Evolutionary conservation across 2,888 invertebrate species (phyloP).

Genomic region (Portevinia maculata): DNA sequence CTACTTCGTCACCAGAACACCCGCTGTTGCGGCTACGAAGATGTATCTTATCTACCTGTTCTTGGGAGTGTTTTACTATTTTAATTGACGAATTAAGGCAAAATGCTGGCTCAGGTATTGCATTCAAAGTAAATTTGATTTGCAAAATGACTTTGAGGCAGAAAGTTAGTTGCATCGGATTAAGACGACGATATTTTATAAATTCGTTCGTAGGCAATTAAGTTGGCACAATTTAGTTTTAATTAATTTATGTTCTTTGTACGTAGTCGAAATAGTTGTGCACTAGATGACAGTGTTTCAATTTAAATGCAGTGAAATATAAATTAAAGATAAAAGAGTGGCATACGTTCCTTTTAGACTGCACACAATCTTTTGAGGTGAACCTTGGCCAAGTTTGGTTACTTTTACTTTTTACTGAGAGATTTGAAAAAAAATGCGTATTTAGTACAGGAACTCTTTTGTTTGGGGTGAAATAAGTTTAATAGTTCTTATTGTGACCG

Average conservation of each 20-base stretch:
- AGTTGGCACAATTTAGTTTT: slow-evolving; percentile 61
- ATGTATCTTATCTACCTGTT: slow-evolving; percentile 27
- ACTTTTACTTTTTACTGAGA: too few species aligned
- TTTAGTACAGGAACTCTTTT: too few species aligned
- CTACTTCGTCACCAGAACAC: slow-evolving; percentile 54
- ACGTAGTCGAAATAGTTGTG: slow-evolving; percentile 3
- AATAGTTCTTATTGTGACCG: too few species aligned
- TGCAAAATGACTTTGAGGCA: slow-evolving; percentile 5
- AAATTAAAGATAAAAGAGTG: slow-evolving; percentile 12
- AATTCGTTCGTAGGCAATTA: slow-evolving; percentile 41
- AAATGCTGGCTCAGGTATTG: slow-evolving; percentile 36
- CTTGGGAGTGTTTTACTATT: slow-evolving; percentile 32
- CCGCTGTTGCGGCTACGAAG: slow-evolving; percentile 10
- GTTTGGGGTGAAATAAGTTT: too few species aligned
- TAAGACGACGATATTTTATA: neutral
- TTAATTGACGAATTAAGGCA: slow-evolving; percentile 51
- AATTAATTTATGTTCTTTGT: slow-evolving; percentile 51
- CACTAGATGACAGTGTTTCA: neutral
- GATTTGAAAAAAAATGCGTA: too few species aligned
- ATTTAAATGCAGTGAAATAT: neutral
- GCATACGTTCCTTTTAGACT: neutral
- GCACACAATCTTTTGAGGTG: slow-evolving; percentile 9
- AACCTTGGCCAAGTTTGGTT: slow-evolving; percentile 40
- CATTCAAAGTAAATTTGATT: slow-evolving; percentile 40
- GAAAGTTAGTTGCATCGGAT: slow-evolving; percentile 8